Conservation (phyloP, 2,797 vertebrate genomes). For the Hydrophis major region DNA sequence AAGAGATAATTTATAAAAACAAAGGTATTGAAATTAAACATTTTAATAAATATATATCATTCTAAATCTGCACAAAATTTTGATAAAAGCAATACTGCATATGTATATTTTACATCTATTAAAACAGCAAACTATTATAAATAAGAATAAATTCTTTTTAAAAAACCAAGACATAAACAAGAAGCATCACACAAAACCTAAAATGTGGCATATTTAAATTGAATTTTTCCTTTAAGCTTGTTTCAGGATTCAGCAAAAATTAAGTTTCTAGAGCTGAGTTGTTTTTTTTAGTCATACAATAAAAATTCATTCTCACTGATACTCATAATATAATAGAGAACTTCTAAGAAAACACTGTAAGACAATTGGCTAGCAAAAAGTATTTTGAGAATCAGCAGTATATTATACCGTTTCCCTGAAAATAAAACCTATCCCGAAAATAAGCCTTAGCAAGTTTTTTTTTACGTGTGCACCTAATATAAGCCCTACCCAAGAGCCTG, state of each 20-base stretch:
- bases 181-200: background rate
- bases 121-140: background rate
- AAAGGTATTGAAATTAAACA: background rate
- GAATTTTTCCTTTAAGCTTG: background rate
- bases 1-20: background rate
- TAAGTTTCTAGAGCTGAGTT: background rate
- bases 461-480: too few species aligned
- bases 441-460: too few species aligned
- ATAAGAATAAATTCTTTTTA: background rate
- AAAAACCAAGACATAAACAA: background rate
- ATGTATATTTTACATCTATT: rapidly evolving
- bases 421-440: too few species aligned
- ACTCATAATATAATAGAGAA: background rate
- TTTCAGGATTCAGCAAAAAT: background rate
- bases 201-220: background rate
- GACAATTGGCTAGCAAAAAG: background rate
- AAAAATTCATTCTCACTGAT: background rate
- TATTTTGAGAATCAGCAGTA: background rate
- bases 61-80: rapidly evolving
- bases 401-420: too few species aligned
- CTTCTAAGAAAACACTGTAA: background rate
- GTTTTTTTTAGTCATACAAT: background rate
- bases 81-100: rapidly evolving
- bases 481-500: too few species aligned
- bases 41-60: background rate